Base-by-base conservation (phyloP, 2,113 vertebrate species). In the Colistium nudipinnis region DNA sequence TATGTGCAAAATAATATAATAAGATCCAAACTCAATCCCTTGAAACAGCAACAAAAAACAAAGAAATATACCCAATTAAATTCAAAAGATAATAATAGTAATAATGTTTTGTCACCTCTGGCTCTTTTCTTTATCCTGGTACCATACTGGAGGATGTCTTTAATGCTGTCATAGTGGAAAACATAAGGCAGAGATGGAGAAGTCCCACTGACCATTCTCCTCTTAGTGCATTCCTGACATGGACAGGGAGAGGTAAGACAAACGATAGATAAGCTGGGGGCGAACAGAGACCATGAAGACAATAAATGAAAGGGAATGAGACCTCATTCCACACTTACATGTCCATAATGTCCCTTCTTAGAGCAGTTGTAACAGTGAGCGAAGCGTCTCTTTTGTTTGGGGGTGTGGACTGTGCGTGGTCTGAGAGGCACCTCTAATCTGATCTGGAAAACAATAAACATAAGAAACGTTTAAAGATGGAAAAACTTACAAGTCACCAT, bases 321-420 rank as follows among this genome's bases (percentile, higher is more conserved):
- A 31, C 1, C 3, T 20, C 13, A 43, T 27, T 25, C 17, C 45
- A 7, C 7, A 82, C 88, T 84, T 83, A 90, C 90, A 80, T 72
- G 70, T 6, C 90, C 90, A 41, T 79, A 71, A 66, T 91, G 89
- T 64, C 85, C 87, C 24, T 39, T 78, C 48, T 75, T 56, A 31
- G 89, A 84, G 57, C 90, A 91, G 79, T 91, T 91, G 44, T 88
- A 91, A 68, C 90, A 91, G 39, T 83, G 55, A 61, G 71, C 38
- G 0, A 0, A 13, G 16, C 8, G 33, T 25, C 35, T 62, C 24
- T 44, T 62, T 2, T 41, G 62, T 56, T 59, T 71, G 19, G 19
- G 35, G 17, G 20, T 31, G 19, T 35, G 16, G 30, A 20, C 11
- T 10, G 4, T 49, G 22, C 1, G 10, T 36, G 80, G 83, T n/a